Evolutionary conservation across 64 coral and sea anemone genomes (phyloP), one percentile per base, ranked within the genome.

Genomic region (Montipora foliosa): DNA sequence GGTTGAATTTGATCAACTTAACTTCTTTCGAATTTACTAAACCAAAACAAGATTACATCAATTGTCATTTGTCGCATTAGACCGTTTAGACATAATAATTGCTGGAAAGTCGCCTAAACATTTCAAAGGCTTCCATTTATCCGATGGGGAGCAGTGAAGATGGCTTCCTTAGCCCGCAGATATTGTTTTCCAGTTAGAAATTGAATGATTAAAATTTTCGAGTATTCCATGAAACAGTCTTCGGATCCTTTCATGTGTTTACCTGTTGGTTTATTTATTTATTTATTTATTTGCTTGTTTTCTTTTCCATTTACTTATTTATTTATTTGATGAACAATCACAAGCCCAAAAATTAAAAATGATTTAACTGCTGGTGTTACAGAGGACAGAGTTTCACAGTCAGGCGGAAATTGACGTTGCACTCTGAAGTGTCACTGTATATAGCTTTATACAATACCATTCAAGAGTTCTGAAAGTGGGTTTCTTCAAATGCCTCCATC

Each of bases 31-130:
- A 2, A 37, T 37, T 37, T 37, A 37, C 37, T 37, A 37, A 3
- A 68, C 1, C 81, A 44, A 68, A 67, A 64, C 57, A 84, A 47
- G 22, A 84, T 37, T 66, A 84, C 58, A 84, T 66, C 13, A 83
- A 29, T 46, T 67, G 45, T 61, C 12, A n/a, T 45, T 61, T 67
- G 81, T 67, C 81, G 69, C 66, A 14, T 45, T 6, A 17, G n/a
- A 50, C 78, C 22, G 12, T 14, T 84, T 45, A 67, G 81, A 46
- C 67, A 17, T 84, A 29, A 45, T 84, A 47, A 67, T 57, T 21
- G 62, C 15, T 67, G 37, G 37, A 37, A 37, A 37, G 37, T 37
- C 52, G 10, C 52, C 10, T 7, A 55, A 55, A 10, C 62, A 15
- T 67, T 67, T 67, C 62, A 67, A 67, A 55, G 52, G 52, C 6